These are phyloP conservation scores for Aphodius granarius DNA, from an alignment of 2,888 invertebrate genomes.

Conservation along the genomic window DNA sequence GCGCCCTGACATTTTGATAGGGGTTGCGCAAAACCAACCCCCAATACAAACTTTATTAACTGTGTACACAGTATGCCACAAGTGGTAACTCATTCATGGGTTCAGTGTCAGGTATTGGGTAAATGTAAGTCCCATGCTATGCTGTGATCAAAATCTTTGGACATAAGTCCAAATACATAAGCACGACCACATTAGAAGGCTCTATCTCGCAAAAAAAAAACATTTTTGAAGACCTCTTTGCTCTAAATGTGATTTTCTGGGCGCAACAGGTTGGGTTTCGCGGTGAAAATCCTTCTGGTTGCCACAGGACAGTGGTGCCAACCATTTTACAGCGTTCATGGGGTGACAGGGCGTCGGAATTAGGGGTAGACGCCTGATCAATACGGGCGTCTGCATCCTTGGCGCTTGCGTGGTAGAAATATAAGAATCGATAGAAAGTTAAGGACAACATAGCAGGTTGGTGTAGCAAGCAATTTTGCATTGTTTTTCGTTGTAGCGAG, in stretches of 20 bases:
- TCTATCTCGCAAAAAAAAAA: too few relatives aligned
- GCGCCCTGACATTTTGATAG: neutral
- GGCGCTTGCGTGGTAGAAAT: neutral
- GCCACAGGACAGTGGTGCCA: neutral
- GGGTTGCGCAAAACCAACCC: neutral
- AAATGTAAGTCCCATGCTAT: too few relatives aligned
- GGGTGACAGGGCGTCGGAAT: neutral
- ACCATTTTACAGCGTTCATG: neutral
- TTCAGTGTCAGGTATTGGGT: too few relatives aligned
- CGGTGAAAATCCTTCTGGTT: neutral
- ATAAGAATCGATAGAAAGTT: neutral
- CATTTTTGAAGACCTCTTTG: too few relatives aligned
- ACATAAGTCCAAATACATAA: too few relatives aligned
- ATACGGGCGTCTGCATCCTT: neutral
- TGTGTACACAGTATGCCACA: neutral
- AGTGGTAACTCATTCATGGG: too few relatives aligned
- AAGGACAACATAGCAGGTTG: neutral
- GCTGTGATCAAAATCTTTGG: too few relatives aligned
- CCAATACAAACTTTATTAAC: neutral
- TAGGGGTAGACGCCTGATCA: neutral
- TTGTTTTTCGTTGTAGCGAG: neutral
- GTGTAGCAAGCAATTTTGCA: neutral
- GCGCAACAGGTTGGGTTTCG: neutral
- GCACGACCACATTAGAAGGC: too few relatives aligned
- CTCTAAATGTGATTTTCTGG: too few relatives aligned